Conservation (phyloP, 2,797 vertebrate genomes). For the Meda fulgida region DNA sequence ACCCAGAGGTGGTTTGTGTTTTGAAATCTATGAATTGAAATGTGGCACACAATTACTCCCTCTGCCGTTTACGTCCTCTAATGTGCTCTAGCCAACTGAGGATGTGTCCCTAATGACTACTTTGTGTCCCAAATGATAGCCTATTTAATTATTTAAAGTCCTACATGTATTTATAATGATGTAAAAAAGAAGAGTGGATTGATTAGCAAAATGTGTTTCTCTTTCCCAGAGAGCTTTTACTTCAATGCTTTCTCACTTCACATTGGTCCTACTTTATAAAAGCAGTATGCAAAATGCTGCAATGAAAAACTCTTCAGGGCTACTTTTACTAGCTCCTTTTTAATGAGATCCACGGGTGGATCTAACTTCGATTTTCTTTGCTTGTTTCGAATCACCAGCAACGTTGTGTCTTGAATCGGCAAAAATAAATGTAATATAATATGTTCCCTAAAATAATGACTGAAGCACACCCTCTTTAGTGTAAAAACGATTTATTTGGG, state of each 20-base stretch:
- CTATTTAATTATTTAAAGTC: constrained; percentile 67
- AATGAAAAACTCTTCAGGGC: neutral
- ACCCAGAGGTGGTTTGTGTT: neutral
- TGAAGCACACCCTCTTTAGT: neutral
- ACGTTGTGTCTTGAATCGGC: neutral
- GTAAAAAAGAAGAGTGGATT: neutral
- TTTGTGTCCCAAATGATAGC: constrained; percentile 57
- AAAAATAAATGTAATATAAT: neutral
- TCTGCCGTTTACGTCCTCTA: constrained; percentile 65
- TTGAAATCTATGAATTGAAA: constrained; percentile 13
- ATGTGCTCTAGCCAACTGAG: constrained; percentile 29
- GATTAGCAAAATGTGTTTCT: neutral
- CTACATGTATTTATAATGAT: constrained; percentile 45
- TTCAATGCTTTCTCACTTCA: neutral
- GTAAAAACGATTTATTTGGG: neutral
- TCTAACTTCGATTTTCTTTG: neutral
- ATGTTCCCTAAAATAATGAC: neutral
- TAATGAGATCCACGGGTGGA: neutral
- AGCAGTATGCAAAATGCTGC: neutral
- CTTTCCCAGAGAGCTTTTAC: neutral
- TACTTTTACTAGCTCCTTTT: neutral
- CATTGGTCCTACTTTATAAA: neutral
- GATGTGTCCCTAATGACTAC: constrained; percentile 65
- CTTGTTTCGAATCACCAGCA: neutral
- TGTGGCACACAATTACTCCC: constrained; percentile 52